Conservation (phyloP, 2,797 vertebrate genomes). For the Buphagus erythrorhynchus region DNA sequence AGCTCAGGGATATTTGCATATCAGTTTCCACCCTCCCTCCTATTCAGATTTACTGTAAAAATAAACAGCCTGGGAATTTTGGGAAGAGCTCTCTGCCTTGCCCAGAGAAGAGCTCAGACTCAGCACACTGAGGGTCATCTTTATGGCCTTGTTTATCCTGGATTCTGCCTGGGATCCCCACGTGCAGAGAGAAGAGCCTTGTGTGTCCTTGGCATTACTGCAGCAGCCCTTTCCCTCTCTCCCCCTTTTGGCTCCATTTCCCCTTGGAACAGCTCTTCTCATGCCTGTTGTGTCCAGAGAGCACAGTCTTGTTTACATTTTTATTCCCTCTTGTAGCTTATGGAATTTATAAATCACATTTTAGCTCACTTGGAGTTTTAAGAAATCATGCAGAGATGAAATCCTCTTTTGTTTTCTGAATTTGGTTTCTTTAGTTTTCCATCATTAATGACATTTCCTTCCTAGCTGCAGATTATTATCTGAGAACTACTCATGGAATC, state of each 20-base stretch:
- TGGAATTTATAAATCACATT: neutral
- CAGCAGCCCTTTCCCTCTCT: neutral
- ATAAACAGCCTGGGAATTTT: neutral
- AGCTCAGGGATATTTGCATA: neutral
- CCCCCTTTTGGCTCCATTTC: neutral
- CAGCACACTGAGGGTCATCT: neutral
- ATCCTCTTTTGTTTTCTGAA: slow-evolving; percentile 13
- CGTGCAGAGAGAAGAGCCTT: neutral
- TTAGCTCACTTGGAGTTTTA: neutral
- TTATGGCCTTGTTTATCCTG: neutral
- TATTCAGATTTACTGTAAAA: neutral
- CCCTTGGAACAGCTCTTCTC: neutral
- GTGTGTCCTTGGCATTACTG: neutral
- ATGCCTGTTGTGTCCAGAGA: neutral
- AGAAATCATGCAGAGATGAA: neutral
- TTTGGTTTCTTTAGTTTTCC: slow-evolving; percentile 4
- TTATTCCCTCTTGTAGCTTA: neutral
- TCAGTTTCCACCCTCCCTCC: neutral
- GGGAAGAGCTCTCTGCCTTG: neutral
- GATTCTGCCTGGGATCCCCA: neutral
- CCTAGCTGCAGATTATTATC: slow-evolving; percentile 11
- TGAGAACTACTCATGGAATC: neutral
- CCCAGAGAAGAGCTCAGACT: neutral
- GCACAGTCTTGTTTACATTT: neutral
- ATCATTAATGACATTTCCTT: slow-evolving; percentile 8